phyloP scores from a whole-genome alignment of 2,888 invertebrate species.

The Acrobasis suavella region DNA sequence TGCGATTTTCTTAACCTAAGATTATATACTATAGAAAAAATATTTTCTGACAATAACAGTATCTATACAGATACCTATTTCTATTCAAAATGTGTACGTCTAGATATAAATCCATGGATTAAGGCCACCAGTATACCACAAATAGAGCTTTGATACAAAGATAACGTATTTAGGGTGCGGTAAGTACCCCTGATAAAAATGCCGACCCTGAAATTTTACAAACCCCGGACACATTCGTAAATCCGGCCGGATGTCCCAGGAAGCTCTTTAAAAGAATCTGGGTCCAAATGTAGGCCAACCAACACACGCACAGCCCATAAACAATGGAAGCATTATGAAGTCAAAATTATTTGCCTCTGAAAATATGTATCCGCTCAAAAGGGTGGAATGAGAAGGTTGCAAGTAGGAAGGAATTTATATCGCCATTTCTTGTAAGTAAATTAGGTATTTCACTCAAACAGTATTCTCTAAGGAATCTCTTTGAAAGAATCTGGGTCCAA shows the following conservation, averaged over 20 bases:
- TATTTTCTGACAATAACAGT: not conserved
- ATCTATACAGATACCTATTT: too few relatives aligned
- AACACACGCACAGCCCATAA: not conserved
- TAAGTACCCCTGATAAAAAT: constrained; percentile 8
- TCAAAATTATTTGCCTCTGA: constrained; percentile 16
- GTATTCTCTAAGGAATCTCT: too few relatives aligned
- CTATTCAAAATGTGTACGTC: not conserved
- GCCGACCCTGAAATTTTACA: constrained; percentile 7
- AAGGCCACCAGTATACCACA: not conserved
- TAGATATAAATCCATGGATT: not conserved
- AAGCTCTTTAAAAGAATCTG: constrained; percentile 14
- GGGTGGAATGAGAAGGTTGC: not conserved
- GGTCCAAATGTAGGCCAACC: constrained; percentile 9
- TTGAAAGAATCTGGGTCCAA: constrained; percentile 13
- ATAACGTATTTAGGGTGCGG: constrained; percentile 2
- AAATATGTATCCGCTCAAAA: constrained; percentile 9
- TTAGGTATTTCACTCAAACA: too few relatives aligned
- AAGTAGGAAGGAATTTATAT: too few relatives aligned
- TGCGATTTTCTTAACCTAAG: too few relatives aligned
- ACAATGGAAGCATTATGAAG: constrained; percentile 10
- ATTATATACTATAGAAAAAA: too few relatives aligned
- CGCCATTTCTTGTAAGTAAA: too few relatives aligned
- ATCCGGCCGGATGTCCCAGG: constrained; percentile 14
- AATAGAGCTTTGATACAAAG: constrained; percentile 1
- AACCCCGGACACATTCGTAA: constrained; percentile 15